phyloP scores from a whole-genome alignment of 2,113 vertebrate genomes.

The Ginglymostoma cirratum region DNA sequence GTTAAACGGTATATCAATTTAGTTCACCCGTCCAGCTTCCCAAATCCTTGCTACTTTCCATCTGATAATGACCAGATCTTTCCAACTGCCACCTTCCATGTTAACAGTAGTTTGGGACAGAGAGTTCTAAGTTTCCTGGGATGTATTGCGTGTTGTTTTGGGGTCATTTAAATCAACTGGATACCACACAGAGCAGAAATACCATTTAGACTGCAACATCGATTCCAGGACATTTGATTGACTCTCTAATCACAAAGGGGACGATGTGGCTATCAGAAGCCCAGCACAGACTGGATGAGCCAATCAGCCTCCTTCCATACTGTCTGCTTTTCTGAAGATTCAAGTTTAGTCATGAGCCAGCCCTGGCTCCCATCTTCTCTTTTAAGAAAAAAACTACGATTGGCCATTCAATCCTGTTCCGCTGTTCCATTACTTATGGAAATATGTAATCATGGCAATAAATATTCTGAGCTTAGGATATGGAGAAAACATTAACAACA shows the following conservation, averaged over 20 bases:
- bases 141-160: neutral
- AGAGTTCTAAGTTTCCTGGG: neutral
- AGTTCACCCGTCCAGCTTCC: neutral
- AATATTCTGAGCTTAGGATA: neutral
- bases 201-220: neutral
- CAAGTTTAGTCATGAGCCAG: neutral
- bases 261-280: neutral
- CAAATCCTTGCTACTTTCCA: neutral
- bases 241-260: neutral
- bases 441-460: neutral
- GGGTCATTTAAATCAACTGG: neutral
- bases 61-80: neutral
- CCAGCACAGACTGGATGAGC: neutral
- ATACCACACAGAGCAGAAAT: neutral
- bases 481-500: neutral
- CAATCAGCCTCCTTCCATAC: neutral
- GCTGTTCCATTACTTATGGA: neutral
- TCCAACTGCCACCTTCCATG: neutral
- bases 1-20: neutral
- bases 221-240: neutral
- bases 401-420: neutral
- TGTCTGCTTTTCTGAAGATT: neutral
- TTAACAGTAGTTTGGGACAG: neutral
- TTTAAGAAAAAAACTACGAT: no score
- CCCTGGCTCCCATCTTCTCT: no score